Conservation (phyloP, 2,888 invertebrate genomes). For the Trypoxylon attenuatum region DNA sequence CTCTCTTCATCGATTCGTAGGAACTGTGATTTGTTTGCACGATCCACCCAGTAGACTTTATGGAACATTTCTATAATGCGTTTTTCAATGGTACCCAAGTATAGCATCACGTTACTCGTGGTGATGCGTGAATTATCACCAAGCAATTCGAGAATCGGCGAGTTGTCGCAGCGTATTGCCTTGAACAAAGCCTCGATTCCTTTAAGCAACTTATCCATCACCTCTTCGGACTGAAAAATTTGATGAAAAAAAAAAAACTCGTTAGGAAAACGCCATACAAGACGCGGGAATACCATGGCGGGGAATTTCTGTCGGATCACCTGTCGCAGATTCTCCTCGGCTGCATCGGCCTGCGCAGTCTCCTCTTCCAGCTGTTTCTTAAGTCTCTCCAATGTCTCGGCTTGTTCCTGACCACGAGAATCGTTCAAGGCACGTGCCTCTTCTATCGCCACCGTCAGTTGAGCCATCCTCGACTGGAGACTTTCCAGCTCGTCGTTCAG, state of each 20-base stretch:
- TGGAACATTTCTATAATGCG: conserved; percentile 82
- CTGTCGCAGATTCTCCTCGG: conserved; percentile 71
- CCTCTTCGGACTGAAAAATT: conserved; percentile 67
- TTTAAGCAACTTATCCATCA: conserved; percentile 71
- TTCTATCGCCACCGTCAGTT: conserved; percentile 81
- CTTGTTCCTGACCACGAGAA: conserved; percentile 78
- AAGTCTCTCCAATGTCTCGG: conserved; percentile 78
- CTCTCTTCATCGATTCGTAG: conserved; percentile 67
- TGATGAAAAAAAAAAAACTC: too few species aligned
- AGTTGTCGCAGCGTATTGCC: conserved; percentile 83
- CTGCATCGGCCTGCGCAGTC: conserved; percentile 67
- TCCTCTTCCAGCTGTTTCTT: conserved; percentile 76
- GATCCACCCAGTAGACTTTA: conserved; percentile 75
- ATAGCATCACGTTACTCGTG: conserved; percentile 85
- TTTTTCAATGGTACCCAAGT: conserved; percentile 88
- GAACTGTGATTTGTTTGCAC: conserved; percentile 61
- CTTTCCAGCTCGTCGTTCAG: conserved; percentile 89
- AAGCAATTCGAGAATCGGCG: conserved; percentile 83
- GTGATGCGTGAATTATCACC: conserved; percentile 85
- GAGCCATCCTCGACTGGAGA: conserved; percentile 81
- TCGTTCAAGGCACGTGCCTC: conserved; percentile 79
- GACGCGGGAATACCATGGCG: conserved; percentile 6
- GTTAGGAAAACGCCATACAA: too few species aligned
- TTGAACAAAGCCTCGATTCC: conserved; percentile 77
- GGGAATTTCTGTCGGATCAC: conserved; percentile 42